Conservation (phyloP, 2,888 invertebrate species). For the Baronia brevicornis region DNA sequence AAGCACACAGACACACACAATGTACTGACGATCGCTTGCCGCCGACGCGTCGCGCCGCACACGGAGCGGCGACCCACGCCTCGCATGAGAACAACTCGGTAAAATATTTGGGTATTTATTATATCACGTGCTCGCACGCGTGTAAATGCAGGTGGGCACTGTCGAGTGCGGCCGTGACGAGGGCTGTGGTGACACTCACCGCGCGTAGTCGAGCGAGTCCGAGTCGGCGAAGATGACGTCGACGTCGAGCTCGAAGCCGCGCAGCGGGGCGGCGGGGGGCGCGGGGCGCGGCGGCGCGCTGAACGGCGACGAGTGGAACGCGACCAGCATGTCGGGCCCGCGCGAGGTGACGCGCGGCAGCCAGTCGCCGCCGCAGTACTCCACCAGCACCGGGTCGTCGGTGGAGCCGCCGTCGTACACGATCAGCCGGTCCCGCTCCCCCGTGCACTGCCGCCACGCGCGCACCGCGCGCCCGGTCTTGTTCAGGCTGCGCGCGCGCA, state of each 20-base stretch:
- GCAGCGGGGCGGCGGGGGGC: constrained; percentile 79
- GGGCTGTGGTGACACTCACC: constrained; percentile 45
- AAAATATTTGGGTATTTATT: too few relatives aligned
- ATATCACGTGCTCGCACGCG: too few relatives aligned
- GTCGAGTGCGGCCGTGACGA: not conserved
- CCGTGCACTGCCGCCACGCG: constrained; percentile 89
- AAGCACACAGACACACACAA: too few relatives aligned
- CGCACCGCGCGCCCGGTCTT: constrained; percentile 82
- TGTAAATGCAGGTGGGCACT: not conserved
- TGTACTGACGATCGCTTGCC: too few relatives aligned
- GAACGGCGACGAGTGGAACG: constrained; percentile 90
- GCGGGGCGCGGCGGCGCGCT: constrained; percentile 83
- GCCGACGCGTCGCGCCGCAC: too few relatives aligned
- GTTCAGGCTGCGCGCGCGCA: constrained; percentile 73
- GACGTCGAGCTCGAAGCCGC: constrained; percentile 88
- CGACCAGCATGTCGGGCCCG: constrained; percentile 89
- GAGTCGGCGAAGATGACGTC: constrained; percentile 92
- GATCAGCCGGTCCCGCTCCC: constrained; percentile 87
- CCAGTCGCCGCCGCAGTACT: constrained; percentile 92
- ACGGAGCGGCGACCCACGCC: too few relatives aligned
- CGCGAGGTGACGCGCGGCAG: constrained; percentile 82
- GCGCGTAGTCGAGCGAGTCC: constrained; percentile 88
- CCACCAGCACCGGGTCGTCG: constrained; percentile 88
- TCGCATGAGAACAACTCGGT: too few relatives aligned
- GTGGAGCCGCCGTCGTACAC: constrained; percentile 90